Evolutionary conservation across 2,888 invertebrate species (phyloP), one percentile per base, ranked within the genome.

Genomic region (Acanthosoma haemorrhoidale): DNA sequence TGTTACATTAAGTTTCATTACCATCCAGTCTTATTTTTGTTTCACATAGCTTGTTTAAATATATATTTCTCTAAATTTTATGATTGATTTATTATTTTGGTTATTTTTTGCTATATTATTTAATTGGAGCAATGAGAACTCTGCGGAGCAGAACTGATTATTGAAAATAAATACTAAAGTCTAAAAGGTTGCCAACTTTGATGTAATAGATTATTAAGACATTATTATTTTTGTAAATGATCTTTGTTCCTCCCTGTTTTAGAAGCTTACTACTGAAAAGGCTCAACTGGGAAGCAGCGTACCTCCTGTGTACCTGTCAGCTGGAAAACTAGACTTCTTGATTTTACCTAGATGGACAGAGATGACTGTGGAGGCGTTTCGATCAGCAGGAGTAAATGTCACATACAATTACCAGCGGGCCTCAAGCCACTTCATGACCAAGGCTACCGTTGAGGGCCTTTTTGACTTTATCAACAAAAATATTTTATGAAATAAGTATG

Each of bases 261-360:
- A 34, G 36, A 21, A 34, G 32, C 13, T 60, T 13, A 9, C 15
- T 9, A 6, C 29, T 1, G 15, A 34, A 60, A 6, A 16, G 15
- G 15, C 9, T 16, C n/a, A 32, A 32, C 11, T 21, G 18, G 16
- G 15, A 21, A 60, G 15, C 5, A 15, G 15, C 15, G n/a, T 25
- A n/a, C 51, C 67, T 9, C 70, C 67, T 4, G 16, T 70, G 18
- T 43, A 60, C 15, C 66, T 59, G 18, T 59, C 67, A 6, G 66
- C 60, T 34, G 70, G 70, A 1, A 32, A 9, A n/a, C 41, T 67
- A 31, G 70, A 70, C 60, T 29, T 43, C 13, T 43, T 67, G 41
- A 59, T 70, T 9, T 29, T 31, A 4, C 31, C 38, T 0, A 32
- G 43, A 31, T 16, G 31, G 41, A 67, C 59, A 43, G 32, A 66